Conservation (phyloP, 2,113 vertebrate species). For the Thryonomys swinderianus region DNA sequence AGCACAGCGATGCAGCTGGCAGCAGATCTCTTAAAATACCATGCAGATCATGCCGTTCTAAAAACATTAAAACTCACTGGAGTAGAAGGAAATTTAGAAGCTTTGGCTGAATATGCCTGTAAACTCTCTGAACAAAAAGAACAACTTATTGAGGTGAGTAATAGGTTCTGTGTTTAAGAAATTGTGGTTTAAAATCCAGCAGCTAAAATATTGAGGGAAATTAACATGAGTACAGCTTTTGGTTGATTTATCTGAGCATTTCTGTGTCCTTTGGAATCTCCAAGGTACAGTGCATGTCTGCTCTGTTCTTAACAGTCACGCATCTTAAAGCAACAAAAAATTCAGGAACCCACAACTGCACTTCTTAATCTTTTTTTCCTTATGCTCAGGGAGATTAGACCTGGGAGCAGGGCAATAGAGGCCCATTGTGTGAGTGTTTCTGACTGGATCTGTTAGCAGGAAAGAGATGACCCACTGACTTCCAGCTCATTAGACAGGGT, state of each 20-base stretch:
- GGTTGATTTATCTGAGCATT: not conserved
- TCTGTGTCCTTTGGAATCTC: constrained; percentile 9
- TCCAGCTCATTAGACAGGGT: not conserved
- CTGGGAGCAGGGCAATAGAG: not conserved
- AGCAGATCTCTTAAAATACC: constrained; percentile 93
- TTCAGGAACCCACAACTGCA: not conserved
- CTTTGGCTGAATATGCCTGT: constrained; percentile 93
- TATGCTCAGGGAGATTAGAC: not conserved
- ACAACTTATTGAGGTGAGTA: constrained; percentile 95
- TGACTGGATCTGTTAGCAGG: not conserved
- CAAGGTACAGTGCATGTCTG: not conserved
- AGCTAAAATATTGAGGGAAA: not conserved
- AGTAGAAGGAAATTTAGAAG: constrained; percentile 95
- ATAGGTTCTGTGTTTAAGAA: not conserved
- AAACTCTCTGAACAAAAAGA: constrained; percentile 97
- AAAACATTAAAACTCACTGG: constrained; percentile 94
- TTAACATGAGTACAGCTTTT: not conserved
- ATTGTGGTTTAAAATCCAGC: not conserved
- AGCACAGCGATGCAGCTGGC: constrained; percentile 91
- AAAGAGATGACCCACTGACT: not conserved
- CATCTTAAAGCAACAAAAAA: constrained; percentile 11
- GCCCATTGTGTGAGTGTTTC: not conserved
- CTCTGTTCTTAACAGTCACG: not conserved
- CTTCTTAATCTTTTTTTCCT: not conserved
- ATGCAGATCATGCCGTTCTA: constrained; percentile 93